Evolutionary conservation across 2,888 invertebrate species (phyloP).

Genomic region (Brenthis daphne): DNA sequence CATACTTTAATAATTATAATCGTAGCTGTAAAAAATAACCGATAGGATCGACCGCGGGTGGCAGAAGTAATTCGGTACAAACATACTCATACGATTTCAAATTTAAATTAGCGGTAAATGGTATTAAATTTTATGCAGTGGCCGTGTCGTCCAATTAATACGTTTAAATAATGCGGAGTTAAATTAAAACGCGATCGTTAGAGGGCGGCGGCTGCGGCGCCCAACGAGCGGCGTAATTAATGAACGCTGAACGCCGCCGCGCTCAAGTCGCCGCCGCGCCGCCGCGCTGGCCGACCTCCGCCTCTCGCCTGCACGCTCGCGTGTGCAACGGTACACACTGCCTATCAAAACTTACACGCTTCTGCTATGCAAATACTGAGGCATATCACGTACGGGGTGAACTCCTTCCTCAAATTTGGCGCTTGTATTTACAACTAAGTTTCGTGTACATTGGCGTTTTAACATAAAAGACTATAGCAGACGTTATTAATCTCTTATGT

Average conservation of each 20-base stretch:
- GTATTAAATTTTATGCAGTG: constrained; percentile 39
- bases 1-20: background rate
- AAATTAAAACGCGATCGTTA: constrained; percentile 39
- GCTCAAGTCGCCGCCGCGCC: constrained; percentile 15
- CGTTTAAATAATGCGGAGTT: constrained; percentile 38
- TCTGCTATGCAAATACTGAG: constrained; percentile 5
- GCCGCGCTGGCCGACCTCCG: constrained; percentile 3
- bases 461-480: too few species aligned
- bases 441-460: too few species aligned
- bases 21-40: background rate
- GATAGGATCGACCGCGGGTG: constrained; percentile 6
- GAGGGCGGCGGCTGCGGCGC: constrained; percentile 28
- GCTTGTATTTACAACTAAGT: constrained; percentile 1
- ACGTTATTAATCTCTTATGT: too few species aligned
- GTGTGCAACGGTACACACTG: background rate
- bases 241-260: constrained; percentile 33
- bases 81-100: constrained; percentile 36
- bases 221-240: constrained; percentile 33
- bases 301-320: background rate
- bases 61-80: constrained; percentile 23
- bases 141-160: constrained; percentile 39
- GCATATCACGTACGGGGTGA: background rate
- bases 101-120: constrained; percentile 41
- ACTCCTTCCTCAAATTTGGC: background rate
- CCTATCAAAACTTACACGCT: constrained; percentile 11